Conservation (phyloP, 35 echinoderm and acorn worm genomes). For the Heliocidaris tuberculata region DNA sequence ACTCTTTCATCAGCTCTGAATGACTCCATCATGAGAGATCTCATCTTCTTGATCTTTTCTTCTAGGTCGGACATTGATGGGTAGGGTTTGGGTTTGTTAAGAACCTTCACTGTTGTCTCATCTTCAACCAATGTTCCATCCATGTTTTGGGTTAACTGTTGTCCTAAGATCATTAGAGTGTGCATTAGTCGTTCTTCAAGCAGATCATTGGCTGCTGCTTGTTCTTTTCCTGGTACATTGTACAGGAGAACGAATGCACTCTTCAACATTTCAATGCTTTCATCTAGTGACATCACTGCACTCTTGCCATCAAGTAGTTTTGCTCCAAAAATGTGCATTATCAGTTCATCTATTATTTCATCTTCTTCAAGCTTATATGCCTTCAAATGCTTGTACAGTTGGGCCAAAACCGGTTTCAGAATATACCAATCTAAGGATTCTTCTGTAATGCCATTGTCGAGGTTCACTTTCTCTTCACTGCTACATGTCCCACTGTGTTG, state of each 20-base stretch:
- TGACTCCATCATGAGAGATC: neutral
- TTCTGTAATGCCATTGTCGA: neutral
- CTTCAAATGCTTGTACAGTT: neutral
- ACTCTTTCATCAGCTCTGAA: constrained; percentile 11
- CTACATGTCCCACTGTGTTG: neutral
- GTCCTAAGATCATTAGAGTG: neutral
- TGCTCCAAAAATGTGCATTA: constrained; percentile 10
- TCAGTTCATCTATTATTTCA: constrained; percentile 4
- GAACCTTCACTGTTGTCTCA: constrained; percentile 15
- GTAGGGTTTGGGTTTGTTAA: neutral
- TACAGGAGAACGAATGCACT: neutral
- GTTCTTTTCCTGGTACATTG: neutral
- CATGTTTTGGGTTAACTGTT: neutral
- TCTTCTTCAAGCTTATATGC: constrained; percentile 10
- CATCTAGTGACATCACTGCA: neutral
- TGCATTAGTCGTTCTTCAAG: neutral
- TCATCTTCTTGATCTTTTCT: neutral
- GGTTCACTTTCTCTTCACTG: neutral
- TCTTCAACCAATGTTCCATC: neutral
- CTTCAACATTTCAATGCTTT: neutral
- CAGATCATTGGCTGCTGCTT: neutral
- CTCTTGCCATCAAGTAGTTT: neutral
- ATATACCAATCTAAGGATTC: neutral
- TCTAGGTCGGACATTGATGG: neutral
- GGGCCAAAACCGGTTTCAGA: neutral